Evolutionary conservation across 2,888 invertebrate genomes (phyloP), one percentile per base, ranked within the genome.

Genomic region (Sphaerophoria taeniata): DNA sequence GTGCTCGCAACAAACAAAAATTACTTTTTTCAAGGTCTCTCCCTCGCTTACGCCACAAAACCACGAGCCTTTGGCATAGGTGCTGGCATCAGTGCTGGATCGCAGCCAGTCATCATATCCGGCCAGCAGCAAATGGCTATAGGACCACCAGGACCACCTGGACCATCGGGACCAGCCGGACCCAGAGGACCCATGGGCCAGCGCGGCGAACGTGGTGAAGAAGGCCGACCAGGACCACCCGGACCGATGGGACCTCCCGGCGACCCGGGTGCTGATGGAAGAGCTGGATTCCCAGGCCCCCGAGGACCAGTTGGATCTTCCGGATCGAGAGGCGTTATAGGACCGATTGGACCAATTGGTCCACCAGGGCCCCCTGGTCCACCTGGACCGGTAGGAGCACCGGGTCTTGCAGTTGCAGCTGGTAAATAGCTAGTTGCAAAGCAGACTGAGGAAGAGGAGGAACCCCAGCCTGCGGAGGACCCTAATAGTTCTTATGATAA

Each of bases 111-210:
- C 11, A 1, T 79, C 0, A 56, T 79, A 43, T 55, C 67, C 24
- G 67, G 72, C 6, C 47, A 55, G 12, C 74, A 75, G 12, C 79
- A 74, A 5, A 45, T 56, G 0, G 67, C 51, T 24, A 69, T 75
- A 33, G 84, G 87, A 34, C 83, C 83, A 9, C 87, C 87, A 5
- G 87, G 87, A 51, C 81, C 78, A 16, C 87, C 87, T 47, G 87
- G 87, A 16, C 75, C 87, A 3, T 53, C 83, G 3, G 87, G 87
- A 14, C 65, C 53, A 39, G 24, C 55, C 6, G 87, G 87, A 4
- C 75, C 81, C 4, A 71, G 67, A 9, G 84, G 84, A 3, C 67
- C 75, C 11, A 7, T 69, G 0, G 87, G 87, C 5, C 39, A 34
- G 7, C 60, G 72, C 3, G 84, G 79, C 6, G 75, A 79, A 49